Percentiles rank a stretch among this genome's conserved stretches.
These are phyloP conservation scores for Phasia obesa DNA, from an alignment of 2,888 invertebrate species.

Conservation along the genomic window DNA sequence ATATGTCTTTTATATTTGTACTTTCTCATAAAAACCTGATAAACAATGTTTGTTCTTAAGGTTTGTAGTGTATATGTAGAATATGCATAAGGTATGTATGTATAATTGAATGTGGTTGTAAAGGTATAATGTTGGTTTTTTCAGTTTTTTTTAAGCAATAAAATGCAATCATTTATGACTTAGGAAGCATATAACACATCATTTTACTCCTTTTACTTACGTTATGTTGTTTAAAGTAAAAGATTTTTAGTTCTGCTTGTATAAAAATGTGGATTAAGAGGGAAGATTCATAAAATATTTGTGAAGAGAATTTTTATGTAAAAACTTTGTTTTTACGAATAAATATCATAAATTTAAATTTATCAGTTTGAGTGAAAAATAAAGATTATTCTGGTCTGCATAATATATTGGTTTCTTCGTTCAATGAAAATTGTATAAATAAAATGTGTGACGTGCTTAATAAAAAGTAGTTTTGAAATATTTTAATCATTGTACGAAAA, in stretches of 20 bases:
- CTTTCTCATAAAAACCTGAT: neutral
- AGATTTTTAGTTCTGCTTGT: slow-evolving; percentile 12
- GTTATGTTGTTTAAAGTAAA: slow-evolving; percentile 17
- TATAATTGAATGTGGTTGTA: slow-evolving; percentile 1
- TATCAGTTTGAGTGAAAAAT: no score
- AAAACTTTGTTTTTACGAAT: no score
- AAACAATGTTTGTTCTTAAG: slow-evolving; percentile 26
- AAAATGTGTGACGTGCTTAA: no score
- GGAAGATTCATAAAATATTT: neutral
- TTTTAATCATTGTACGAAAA: no score
- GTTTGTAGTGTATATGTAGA: neutral
- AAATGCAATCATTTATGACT: slow-evolving; percentile 59
- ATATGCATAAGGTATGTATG: neutral
- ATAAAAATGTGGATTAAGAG: neutral
- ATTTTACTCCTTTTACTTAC: neutral
- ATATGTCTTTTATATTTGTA: neutral
- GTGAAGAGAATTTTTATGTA: no score
- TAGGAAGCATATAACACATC: slow-evolving; percentile 21
- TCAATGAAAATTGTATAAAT: no score
- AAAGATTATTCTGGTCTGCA: no score
- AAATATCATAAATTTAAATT: no score
- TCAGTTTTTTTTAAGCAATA: slow-evolving; percentile 41
- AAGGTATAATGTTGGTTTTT: slow-evolving; percentile 15
- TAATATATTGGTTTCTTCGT: no score
- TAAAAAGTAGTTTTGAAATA: no score